Evolutionary conservation across 2,888 invertebrate genomes (phyloP), one percentile per base, ranked within the genome.

Genomic region (Ectemnius continuus): DNA sequence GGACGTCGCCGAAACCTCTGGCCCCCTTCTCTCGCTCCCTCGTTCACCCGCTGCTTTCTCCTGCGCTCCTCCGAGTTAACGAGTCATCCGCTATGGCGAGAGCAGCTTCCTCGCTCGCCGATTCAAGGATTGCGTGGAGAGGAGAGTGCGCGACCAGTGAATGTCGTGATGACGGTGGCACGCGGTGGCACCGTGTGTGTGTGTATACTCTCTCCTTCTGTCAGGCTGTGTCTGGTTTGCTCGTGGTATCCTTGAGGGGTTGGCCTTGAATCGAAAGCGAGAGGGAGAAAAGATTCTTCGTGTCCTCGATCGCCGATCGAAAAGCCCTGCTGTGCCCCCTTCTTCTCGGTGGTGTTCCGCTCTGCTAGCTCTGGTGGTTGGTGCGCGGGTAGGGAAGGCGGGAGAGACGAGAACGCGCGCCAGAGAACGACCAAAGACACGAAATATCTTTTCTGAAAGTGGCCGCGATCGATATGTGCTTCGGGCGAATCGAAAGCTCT

Each of bases 201-300:
- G n/a, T 45, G 48, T 48, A n/a, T n/a, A 16, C 58, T 13, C 16
- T n/a, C 23, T 23, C 23, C 3, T 3, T 23, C 23, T 23, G 2
- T 23, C 2, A 23, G 23, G 6, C 36, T 11, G 36, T 11, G 36
- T 36, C 8, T 52, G 14, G 13, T 6, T 4, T n/a, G 18, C 6
- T 18, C 52, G 52, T 1, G 16, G 52, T 18, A 5, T 13, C 52
- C 18, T n/a, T 13, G 36, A 8, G 36, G 36, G 36, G 28, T 5
- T 16, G 52, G 52, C 52, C 52, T 52, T 52, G 52, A 52, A 14
- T 14, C 14, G 52, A 52, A 14, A 52, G 52, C 52, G 61, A 61
- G 45, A 64, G 56, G 28, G 52, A 48, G 63, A 48, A 48, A 26
- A 28, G 62, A 63, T 73, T 58, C n/a, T 52, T 20, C 65, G 65